Conservation (phyloP, 2,113 vertebrate species). For the Solenodon paradoxus region DNA sequence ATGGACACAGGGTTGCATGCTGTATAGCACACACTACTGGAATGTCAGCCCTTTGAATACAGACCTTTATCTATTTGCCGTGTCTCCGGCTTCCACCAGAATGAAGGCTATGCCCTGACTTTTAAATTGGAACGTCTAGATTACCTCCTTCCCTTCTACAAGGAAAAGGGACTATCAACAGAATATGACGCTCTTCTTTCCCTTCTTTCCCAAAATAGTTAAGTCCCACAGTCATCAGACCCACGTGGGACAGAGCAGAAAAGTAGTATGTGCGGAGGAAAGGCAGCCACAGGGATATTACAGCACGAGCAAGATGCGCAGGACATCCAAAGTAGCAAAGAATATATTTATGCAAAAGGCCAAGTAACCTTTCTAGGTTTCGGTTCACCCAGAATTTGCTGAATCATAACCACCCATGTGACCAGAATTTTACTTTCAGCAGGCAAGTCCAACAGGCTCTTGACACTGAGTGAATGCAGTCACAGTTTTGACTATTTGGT, state of each 20-base stretch:
- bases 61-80: neutral
- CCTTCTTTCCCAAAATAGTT: neutral
- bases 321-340: neutral
- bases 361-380: neutral
- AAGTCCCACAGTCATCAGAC: neutral
- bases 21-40: neutral
- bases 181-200: neutral
- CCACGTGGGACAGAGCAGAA: neutral
- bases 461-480: neutral
- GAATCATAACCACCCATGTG: neutral
- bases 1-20: neutral
- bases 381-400: neutral
- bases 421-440: neutral
- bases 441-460: neutral
- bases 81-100: neutral
- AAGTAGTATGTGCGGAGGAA: neutral
- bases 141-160: neutral
- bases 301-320: neutral
- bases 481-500: neutral
- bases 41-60: neutral
- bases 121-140: neutral
- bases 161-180: constrained; percentile 9
- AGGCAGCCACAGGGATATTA: neutral
- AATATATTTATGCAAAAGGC: neutral
- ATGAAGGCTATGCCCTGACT: neutral